Conservation (phyloP, 2,797 vertebrate genomes). For the Lutjanus argentimaculatus region DNA sequence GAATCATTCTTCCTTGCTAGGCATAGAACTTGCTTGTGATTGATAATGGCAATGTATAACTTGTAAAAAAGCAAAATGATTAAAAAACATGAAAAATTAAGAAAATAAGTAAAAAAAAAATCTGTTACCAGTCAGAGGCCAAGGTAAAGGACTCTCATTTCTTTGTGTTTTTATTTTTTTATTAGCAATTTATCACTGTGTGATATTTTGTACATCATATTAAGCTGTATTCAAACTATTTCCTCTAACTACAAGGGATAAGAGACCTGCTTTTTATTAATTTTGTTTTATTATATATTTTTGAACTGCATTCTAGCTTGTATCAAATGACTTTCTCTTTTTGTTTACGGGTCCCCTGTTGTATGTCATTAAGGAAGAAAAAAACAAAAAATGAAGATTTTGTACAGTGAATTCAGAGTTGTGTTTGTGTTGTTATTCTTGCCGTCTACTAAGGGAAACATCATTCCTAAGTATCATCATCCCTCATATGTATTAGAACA, state of each 20-base stretch:
- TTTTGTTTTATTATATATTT: slow-evolving; percentile 87
- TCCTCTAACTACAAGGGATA: slow-evolving; percentile 87
- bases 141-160: slow-evolving; percentile 86
- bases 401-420: slow-evolving; percentile 82
- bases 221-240: slow-evolving; percentile 88
- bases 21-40: slow-evolving; percentile 87
- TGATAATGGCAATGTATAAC: slow-evolving; percentile 84
- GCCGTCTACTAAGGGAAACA: background rate
- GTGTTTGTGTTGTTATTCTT: slow-evolving; percentile 57
- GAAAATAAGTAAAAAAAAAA: slow-evolving; percentile 60
- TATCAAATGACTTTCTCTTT: slow-evolving; percentile 85
- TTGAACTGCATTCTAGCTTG: slow-evolving; percentile 86
- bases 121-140: slow-evolving; percentile 83
- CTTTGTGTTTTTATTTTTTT: slow-evolving; percentile 87
- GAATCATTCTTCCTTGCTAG: slow-evolving; percentile 84
- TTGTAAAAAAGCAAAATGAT: slow-evolving; percentile 71
- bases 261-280: slow-evolving; percentile 87
- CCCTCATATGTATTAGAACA: background rate
- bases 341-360: slow-evolving; percentile 85
- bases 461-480: background rate
- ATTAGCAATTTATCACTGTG: slow-evolving; percentile 93
- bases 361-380: slow-evolving; percentile 87
- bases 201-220: slow-evolving; percentile 93
- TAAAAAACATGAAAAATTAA: slow-evolving; percentile 70
- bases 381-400: slow-evolving; percentile 85